phyloP scores from a whole-genome alignment of 2,797 vertebrate genomes.

The Muscicapa striata region DNA sequence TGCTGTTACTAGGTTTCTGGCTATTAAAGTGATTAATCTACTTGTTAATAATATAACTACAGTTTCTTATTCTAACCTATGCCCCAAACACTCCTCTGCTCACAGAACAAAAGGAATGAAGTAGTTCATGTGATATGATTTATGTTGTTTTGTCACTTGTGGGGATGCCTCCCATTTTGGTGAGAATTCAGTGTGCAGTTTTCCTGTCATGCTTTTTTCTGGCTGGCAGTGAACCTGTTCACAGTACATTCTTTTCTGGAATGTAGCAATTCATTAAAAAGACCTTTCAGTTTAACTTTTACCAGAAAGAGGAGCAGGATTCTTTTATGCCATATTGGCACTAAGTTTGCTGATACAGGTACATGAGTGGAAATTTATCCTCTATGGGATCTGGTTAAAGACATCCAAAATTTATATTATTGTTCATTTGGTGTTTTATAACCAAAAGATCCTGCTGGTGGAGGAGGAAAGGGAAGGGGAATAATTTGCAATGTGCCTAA shows the following conservation, averaged over 20 bases:
- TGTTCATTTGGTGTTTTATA: background rate
- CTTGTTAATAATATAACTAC: background rate
- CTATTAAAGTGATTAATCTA: slow-evolving; percentile 37
- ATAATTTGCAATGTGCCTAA: background rate
- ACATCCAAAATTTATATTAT: background rate
- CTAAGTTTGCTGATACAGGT: background rate
- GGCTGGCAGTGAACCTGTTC: background rate
- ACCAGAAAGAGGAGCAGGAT: background rate
- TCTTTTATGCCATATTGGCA: background rate
- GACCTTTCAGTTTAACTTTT: background rate
- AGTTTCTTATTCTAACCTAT: slow-evolving; percentile 10
- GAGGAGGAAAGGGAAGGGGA: background rate
- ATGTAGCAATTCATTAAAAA: background rate
- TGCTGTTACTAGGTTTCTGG: background rate
- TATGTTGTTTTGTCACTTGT: background rate
- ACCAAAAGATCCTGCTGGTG: background rate
- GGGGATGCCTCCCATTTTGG: background rate
- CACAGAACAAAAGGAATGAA: background rate
- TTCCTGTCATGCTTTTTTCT: background rate
- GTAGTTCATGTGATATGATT: background rate
- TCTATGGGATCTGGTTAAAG: background rate
- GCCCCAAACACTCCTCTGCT: background rate
- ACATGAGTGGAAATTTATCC: background rate
- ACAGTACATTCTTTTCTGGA: background rate
- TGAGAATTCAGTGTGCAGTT: background rate